A percentile compares a stretch with the other conserved stretches of the same genome.
Evolutionary conservation across 2,797 vertebrate species (phyloP).

Genomic region (Scyliorhinus canicula): DNA sequence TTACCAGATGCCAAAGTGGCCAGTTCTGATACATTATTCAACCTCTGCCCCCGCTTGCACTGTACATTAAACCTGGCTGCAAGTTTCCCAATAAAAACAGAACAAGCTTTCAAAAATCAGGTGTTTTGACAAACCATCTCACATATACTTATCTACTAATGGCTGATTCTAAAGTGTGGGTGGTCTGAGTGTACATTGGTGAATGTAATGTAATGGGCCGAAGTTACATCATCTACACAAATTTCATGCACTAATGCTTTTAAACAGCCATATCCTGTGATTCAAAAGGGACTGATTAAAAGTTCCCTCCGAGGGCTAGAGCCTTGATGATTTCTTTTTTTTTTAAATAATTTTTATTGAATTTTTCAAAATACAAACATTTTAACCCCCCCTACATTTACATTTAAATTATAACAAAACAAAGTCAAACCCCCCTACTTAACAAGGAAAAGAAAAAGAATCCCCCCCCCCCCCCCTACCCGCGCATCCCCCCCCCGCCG

Average conservation of each 20-base stretch:
- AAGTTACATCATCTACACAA: not conserved
- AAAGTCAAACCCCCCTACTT: no score
- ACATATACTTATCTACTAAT: not conserved
- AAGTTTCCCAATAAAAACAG: not conserved
- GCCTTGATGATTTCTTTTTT: not conserved
- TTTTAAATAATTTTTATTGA: no score
- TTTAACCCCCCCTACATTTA: no score
- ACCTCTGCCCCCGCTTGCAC: not conserved
- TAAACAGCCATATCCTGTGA: not conserved
- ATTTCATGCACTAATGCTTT: not conserved
- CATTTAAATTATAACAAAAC: no score
- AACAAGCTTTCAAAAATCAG: not conserved
- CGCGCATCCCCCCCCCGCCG: no score
- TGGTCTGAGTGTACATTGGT: not conserved
- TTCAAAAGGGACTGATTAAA: not conserved
- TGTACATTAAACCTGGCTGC: not conserved
- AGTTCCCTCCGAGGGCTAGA: not conserved
- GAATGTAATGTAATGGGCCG: not conserved
- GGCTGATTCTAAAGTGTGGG: not conserved
- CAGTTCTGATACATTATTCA: not conserved
- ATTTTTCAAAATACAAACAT: no score
- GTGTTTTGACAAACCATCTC: not conserved
- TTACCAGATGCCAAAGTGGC: not conserved
- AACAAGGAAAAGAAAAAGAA: no score
- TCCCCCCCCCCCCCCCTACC: no score